Evolutionary conservation across 2,113 vertebrate species (phyloP).

Genomic region (Tilapia sparmanii): DNA sequence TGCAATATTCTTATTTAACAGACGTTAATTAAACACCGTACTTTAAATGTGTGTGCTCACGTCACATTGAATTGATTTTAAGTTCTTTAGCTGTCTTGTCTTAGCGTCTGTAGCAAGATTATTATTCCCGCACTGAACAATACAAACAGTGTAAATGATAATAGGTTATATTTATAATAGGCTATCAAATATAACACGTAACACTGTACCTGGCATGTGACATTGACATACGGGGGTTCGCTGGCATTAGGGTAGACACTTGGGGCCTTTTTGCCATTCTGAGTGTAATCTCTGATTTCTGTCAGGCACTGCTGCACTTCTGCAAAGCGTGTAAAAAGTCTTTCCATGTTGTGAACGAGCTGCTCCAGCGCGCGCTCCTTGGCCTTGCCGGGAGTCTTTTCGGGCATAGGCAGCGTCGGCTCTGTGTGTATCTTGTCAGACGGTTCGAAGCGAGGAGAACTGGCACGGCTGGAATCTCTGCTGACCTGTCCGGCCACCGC

Average conservation of each 20-base stretch:
- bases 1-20: neutral
- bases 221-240: slow-evolving; percentile 80
- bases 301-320: slow-evolving; percentile 79
- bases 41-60: accelerated
- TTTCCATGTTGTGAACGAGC: slow-evolving; percentile 75
- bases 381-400: neutral
- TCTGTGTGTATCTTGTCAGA: slow-evolving; percentile 48
- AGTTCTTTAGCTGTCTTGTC: neutral
- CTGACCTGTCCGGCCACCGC: slow-evolving; percentile 58
- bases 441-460: slow-evolving; percentile 67
- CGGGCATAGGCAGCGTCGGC: slow-evolving; percentile 40
- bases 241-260: slow-evolving; percentile 72
- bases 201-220: slow-evolving; percentile 86
- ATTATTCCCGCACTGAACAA: accelerated
- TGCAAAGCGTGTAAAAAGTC: slow-evolving; percentile 74
- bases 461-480: slow-evolving; percentile 60
- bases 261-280: slow-evolving; percentile 70
- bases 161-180: accelerated
- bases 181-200: neutral
- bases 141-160: accelerated
- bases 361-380: slow-evolving; percentile 68
- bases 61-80: neutral
- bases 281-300: slow-evolving; percentile 78
- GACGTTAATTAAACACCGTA: accelerated
- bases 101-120: neutral